Conservation (phyloP, 2,888 invertebrate genomes). For the Margaritifera margaritifera region DNA sequence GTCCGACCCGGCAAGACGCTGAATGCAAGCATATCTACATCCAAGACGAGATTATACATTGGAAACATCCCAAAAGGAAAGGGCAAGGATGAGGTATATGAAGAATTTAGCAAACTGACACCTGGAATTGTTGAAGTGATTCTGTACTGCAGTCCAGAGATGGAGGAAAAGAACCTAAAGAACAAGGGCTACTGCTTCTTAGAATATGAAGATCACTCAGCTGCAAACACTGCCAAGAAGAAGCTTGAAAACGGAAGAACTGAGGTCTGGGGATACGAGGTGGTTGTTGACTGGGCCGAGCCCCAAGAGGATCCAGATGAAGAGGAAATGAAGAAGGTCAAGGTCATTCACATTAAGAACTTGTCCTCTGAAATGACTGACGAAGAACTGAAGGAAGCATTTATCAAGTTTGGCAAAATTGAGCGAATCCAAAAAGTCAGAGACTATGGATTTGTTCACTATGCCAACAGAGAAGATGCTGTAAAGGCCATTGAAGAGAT, state of each 20-base stretch:
- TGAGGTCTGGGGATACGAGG: constrained; percentile 3
- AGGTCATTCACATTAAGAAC: constrained; percentile 29
- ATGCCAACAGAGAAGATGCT: constrained; percentile 26
- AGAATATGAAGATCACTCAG: constrained; percentile 23
- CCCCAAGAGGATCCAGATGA: constrained; percentile 14
- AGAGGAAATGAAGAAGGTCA: constrained; percentile 20
- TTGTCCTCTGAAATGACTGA: constrained; percentile 25
- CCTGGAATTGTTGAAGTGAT: constrained; percentile 21
- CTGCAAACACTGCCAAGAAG: constrained; percentile 27
- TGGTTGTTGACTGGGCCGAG: constrained; percentile 32
- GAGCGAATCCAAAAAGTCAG: constrained; percentile 32
- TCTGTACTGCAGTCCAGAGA: constrained; percentile 24
- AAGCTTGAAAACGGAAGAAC: too few relatives aligned
- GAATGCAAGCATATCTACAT: constrained; percentile 33
- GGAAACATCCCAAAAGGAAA: constrained; percentile 37
- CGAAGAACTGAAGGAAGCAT: constrained; percentile 25
- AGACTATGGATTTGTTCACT: constrained; percentile 37
- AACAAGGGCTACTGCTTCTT: constrained; percentile 33
- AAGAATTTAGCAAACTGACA: constrained; percentile 14
- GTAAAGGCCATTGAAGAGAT: constrained; percentile 23
- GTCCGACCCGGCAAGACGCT: constrained; percentile 14
- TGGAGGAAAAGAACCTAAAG: constrained; percentile 13
- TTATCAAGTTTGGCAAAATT: constrained; percentile 30
- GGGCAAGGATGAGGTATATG: constrained; percentile 16
- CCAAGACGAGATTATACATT: constrained; percentile 28